Conservation (phyloP, 2,113 vertebrate species). For the Misgurnus mizolepis region DNA sequence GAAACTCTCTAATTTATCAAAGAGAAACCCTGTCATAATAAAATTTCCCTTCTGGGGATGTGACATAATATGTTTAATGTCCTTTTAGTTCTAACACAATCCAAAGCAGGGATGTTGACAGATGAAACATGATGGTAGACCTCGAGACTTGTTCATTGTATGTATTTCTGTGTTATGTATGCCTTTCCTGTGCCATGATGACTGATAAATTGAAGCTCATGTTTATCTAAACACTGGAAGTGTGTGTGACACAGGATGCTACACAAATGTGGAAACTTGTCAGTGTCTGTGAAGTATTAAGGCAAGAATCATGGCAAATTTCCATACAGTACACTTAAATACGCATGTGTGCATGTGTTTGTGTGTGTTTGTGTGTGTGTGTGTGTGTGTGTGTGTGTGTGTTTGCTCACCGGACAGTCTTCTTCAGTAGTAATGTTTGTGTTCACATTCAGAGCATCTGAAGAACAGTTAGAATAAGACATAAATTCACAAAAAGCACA, state of each 20-base stretch:
- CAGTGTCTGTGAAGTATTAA: constrained; percentile 13
- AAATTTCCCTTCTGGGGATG: no score
- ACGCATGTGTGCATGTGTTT: no score
- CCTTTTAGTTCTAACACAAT: background rate
- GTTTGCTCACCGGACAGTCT: constrained; percentile 54
- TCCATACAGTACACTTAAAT: background rate
- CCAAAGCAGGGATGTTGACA: constrained; percentile 17
- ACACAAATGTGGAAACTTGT: constrained; percentile 3
- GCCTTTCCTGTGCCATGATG: constrained; percentile 31
- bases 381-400: background rate
- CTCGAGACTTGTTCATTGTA: background rate
- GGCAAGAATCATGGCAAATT: background rate
- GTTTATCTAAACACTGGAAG: constrained; percentile 70
- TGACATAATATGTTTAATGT: background rate
- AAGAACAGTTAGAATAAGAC: constrained; percentile 43
- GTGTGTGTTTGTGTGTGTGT: no score
- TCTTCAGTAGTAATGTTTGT: constrained; percentile 37
- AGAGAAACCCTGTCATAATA: no score
- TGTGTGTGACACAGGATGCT: constrained; percentile 14
- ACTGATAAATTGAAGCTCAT: constrained; percentile 41
- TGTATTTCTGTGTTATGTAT: constrained; percentile 47
- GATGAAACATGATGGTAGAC: constrained; percentile 56
- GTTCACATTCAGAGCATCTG: constrained; percentile 46
- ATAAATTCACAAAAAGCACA: no score
- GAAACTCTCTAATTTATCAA: no score